Conservation (phyloP, 2,888 invertebrate genomes). For the Rhamnusium bicolor region DNA sequence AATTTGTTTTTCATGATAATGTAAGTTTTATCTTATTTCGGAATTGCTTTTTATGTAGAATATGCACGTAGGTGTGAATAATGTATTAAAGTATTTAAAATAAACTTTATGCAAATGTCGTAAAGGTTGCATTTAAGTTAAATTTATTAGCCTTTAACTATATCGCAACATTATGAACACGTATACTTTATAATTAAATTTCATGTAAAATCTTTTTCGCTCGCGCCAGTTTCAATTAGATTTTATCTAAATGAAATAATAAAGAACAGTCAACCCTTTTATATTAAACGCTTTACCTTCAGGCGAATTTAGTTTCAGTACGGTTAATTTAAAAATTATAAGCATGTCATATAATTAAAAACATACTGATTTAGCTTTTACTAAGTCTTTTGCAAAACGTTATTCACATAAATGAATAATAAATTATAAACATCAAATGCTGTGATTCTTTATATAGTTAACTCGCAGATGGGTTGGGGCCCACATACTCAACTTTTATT, state of each 20-base stretch:
- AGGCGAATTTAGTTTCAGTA: constrained; percentile 57
- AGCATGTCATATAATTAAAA: constrained; percentile 66
- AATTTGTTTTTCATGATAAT: constrained; percentile 10
- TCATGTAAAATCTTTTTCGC: constrained; percentile 56
- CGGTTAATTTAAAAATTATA: constrained; percentile 67
- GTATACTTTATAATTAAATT: constrained; percentile 56
- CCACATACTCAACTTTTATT: constrained; percentile 55
- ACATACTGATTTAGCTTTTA: constrained; percentile 63
- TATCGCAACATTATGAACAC: constrained; percentile 49
- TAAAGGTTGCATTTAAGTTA: constrained; percentile 49
- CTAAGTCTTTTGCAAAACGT: constrained; percentile 59
- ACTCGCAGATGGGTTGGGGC: constrained; percentile 48
- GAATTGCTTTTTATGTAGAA: constrained; percentile 15
- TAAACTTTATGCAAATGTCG: constrained; percentile 49
- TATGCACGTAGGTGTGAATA: constrained; percentile 41
- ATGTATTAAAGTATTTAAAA: constrained; percentile 42
- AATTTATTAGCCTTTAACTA: constrained; percentile 49
- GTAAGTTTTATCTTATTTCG: constrained; percentile 28
- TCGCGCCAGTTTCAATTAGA: constrained; percentile 57
- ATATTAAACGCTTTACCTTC: constrained; percentile 54
- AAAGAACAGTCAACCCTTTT: constrained; percentile 52
- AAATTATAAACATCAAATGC: constrained; percentile 65
- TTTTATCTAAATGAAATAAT: constrained; percentile 60
- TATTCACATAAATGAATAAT: constrained; percentile 65
- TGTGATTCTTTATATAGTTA: constrained; percentile 61